Base-by-base conservation (phyloP, 2,113 vertebrate genomes). In the Pachycephala philippinensis region DNA sequence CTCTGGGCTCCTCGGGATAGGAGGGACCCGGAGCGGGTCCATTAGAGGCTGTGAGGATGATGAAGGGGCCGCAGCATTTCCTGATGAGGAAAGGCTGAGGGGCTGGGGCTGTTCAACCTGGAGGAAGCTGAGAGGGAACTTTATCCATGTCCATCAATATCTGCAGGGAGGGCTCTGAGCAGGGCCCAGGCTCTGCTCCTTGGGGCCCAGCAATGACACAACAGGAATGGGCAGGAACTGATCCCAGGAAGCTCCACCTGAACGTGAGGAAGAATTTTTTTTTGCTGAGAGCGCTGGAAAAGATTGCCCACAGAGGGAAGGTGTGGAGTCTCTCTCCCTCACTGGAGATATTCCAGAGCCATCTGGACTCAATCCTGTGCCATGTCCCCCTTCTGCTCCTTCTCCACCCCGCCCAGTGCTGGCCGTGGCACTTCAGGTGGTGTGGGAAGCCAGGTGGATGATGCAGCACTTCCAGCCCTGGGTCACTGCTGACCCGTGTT, bases 401-500 rank as follows among this genome's bases (percentile, higher is more conserved):
- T 50, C 45, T 9, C 20, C 39, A 2, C 26, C 49, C 40, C 7
- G 0, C 4, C 13, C 19, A 24, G 6, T 1, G 6, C 53, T 57
- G 18, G 22, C 66, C 19, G 0, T 6, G 35, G 14, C 47, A 33
- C n/a, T 11, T 23, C 27, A 3, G 9, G 30, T 4, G 49, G 5
- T 71, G 31, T 72, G 75, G 75, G 63, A 15, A 45, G 3, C 4
- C 4, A 14, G 24, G 63, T 6, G 28, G 47, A 37, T 87, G 93
- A 94, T 35, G 10, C 70, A 82, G 92, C 92, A 37, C 57, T 87
- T 56, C 50, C 59, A 84, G 50, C 3, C 11, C 14, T 5, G 17
- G 31, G 27, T 40, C 50, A 12, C 24, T 53, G 61, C 92, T 59
- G 33, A 8, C 8, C 40, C 14, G 3, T 3, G 52, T 11, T n/a